Percentiles rank a stretch among this genome's conserved stretches.
These are phyloP conservation scores for Caloenas nicobarica DNA, from an alignment of 2,113 vertebrate genomes.

Conservation along the genomic window DNA sequence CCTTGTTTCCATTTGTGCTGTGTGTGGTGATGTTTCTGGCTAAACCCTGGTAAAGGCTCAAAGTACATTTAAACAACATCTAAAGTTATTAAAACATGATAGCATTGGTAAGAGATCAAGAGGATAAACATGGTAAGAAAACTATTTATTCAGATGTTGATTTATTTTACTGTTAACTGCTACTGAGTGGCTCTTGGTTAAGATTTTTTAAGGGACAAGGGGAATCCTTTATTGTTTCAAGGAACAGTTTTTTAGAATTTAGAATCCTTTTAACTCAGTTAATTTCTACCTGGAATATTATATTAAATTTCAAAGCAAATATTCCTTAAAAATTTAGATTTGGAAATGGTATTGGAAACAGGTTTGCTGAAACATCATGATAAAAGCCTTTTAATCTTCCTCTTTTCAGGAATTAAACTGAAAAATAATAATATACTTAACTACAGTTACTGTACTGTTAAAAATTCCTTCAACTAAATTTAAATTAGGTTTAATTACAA, in stretches of 20 bases:
- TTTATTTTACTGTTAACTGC: constrained; percentile 14
- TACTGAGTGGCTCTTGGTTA: not conserved
- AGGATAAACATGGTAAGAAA: not conserved
- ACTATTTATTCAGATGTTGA: not conserved
- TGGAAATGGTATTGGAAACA: not conserved
- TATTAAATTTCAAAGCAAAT: not conserved
- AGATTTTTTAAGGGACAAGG: not conserved
- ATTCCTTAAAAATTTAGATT: not conserved
- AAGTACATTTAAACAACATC: not conserved
- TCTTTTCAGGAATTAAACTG: not conserved
- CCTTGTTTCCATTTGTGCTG: not conserved
- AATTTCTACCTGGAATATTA: not conserved
- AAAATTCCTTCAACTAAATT: not conserved
- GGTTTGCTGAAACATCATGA: not conserved
- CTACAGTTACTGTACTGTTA: not conserved
- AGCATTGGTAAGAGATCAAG: constrained; percentile 18
- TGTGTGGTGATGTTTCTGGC: not conserved
- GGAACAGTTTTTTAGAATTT: not conserved
- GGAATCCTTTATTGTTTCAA: not conserved
- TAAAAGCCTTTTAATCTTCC: not conserved
- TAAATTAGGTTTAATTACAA: not conserved
- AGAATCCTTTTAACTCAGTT: not conserved
- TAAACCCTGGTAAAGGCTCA: not conserved
- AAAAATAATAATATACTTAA: not conserved
- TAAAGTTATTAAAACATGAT: not conserved